A percentile compares a stretch with the other conserved stretches of the same genome.
phyloP scores from a whole-genome alignment of 2,797 vertebrate genomes.

The Hydrophis major region DNA sequence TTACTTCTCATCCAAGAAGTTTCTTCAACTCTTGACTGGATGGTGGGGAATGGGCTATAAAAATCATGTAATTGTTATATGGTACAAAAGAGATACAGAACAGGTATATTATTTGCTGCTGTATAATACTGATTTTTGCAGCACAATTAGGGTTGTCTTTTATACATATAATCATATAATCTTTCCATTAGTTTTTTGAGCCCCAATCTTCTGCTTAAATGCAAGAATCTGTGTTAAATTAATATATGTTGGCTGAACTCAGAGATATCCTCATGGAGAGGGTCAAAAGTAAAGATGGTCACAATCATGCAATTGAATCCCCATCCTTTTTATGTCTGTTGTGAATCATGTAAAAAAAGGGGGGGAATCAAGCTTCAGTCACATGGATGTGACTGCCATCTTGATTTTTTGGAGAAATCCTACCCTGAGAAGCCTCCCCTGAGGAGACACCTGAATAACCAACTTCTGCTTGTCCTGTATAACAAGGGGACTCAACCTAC shows the following conservation, averaged over 20 bases:
- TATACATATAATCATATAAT: background rate
- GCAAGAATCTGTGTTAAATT: background rate
- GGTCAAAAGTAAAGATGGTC: background rate
- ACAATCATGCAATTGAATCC: background rate
- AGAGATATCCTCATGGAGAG: background rate
- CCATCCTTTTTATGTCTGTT: background rate
- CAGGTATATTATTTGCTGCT: background rate
- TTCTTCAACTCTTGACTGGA: too few relatives aligned
- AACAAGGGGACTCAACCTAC: background rate
- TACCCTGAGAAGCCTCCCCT: background rate
- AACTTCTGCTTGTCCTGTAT: background rate
- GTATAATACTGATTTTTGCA: background rate
- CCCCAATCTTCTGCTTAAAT: background rate
- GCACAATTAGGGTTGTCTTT: background rate
- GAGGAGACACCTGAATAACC: background rate
- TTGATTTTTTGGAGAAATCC: background rate
- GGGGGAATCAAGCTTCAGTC: background rate
- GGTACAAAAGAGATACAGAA: background rate
- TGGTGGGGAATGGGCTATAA: background rate
- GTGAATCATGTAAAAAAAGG: background rate
- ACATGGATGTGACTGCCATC: background rate
- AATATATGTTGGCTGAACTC: background rate
- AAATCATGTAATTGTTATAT: background rate
- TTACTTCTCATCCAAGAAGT: too few relatives aligned
- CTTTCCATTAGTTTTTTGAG: background rate